Evolutionary conservation across 2,113 vertebrate species (phyloP).

Genomic region (Camelus bactrianus): DNA sequence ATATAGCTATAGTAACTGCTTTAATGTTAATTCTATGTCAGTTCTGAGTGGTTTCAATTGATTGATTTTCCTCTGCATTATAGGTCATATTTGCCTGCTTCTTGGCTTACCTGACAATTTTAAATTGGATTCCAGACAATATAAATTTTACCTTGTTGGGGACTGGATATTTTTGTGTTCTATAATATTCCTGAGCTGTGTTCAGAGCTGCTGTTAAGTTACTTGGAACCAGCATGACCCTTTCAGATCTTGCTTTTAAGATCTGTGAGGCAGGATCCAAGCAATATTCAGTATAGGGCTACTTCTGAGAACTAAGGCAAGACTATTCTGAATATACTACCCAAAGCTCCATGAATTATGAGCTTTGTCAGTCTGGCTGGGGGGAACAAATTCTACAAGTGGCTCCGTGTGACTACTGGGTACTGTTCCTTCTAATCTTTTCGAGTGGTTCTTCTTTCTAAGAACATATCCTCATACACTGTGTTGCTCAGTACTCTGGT

Average conservation of each 20-base stretch:
- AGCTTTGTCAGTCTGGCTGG: not conserved
- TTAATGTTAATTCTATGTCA: not conserved
- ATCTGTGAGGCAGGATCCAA: not conserved
- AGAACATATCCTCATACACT: not conserved
- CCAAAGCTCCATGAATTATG: not conserved
- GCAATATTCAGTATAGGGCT: not conserved
- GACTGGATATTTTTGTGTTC: not conserved
- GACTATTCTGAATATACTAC: not conserved
- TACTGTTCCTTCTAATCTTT: not conserved
- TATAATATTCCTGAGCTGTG: slow-evolving; percentile 12
- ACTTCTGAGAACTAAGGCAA: not conserved
- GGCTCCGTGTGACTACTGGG: not conserved
- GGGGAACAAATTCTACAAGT: not conserved
- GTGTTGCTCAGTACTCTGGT: not conserved
- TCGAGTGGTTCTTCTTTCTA: not conserved
- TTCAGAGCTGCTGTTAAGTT: not conserved
- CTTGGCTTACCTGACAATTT: slow-evolving; percentile 3
- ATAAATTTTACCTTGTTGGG: slow-evolving; percentile 11
- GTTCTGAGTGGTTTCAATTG: not conserved
- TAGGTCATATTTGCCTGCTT: not conserved
- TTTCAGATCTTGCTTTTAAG: not conserved
- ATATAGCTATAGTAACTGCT: not conserved
- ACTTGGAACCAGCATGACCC: not conserved
- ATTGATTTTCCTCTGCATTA: not conserved
- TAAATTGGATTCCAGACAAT: not conserved